Conservation (phyloP, 2,113 vertebrate species). For the Tamias sibiricus region DNA sequence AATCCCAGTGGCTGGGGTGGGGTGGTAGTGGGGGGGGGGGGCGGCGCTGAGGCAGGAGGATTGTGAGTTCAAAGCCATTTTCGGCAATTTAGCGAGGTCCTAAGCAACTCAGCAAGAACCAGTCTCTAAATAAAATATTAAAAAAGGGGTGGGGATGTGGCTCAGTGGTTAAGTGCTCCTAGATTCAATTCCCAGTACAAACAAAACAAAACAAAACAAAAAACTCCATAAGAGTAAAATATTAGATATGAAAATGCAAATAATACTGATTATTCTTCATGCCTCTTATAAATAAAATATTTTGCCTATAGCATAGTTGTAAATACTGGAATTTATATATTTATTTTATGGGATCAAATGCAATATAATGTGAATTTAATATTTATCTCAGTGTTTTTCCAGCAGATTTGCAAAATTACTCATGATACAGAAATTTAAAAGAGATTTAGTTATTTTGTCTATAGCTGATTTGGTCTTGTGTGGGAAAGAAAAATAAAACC, state of each 20-base stretch:
- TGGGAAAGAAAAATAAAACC: conserved; percentile 32
- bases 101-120: no score
- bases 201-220: no score
- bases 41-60: no score
- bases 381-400: conserved; percentile 32
- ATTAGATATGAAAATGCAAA: background rate
- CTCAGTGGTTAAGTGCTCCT: no score
- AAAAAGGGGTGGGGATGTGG: no score
- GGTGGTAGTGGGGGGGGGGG: no score
- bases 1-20: no score
- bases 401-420: conserved; percentile 26
- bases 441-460: conserved; percentile 9
- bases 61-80: no score
- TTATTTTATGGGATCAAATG: background rate
- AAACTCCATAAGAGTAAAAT: background rate
- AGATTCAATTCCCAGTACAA: no score
- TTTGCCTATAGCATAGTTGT: background rate
- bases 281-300: conserved; percentile 8
- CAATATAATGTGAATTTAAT: background rate
- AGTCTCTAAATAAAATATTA: no score
- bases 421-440: conserved; percentile 19
- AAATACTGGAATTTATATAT: background rate
- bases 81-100: no score
- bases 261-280: background rate
- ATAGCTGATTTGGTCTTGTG: conserved; percentile 8